These are phyloP conservation scores for Lasioglossum lativentre DNA, from an alignment of 2,888 invertebrate genomes.

Conservation along the genomic window DNA sequence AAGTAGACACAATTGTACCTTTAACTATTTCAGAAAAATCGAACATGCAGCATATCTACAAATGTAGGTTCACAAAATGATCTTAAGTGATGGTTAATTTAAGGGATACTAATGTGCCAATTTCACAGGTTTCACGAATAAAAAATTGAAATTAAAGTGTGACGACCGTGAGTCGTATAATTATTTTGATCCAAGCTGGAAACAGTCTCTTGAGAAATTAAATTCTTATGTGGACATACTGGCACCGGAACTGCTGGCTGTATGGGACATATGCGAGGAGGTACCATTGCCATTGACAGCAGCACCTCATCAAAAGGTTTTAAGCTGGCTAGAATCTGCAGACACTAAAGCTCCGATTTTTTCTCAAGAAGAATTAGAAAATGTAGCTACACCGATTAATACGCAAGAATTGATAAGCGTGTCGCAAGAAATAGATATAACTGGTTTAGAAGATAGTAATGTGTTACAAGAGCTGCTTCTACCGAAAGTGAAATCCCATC, in stretches of 20 bases:
- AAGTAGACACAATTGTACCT: slow-evolving; percentile 70
- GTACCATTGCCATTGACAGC: slow-evolving; percentile 63
- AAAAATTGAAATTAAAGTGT: slow-evolving; percentile 46
- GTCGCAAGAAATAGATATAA: slow-evolving; percentile 72
- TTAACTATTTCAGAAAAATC: slow-evolving; percentile 72
- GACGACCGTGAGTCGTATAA: slow-evolving; percentile 13
- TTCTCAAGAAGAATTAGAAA: slow-evolving; percentile 60
- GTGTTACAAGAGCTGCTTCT: slow-evolving; percentile 70
- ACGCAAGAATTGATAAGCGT: slow-evolving; percentile 77
- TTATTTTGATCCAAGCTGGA: slow-evolving; percentile 71
- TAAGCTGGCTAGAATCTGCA: slow-evolving; percentile 78
- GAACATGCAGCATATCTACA: slow-evolving; percentile 72
- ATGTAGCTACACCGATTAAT: slow-evolving; percentile 62
- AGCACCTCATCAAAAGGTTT: slow-evolving; percentile 79
- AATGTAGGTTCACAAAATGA: slow-evolving; percentile 66
- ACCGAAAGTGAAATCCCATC: slow-evolving; percentile 71
- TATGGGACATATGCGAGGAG: slow-evolving; percentile 81
- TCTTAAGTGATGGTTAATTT: neutral
- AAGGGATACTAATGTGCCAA: neutral
- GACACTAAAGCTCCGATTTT: slow-evolving; percentile 37
- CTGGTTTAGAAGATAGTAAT: slow-evolving; percentile 64
- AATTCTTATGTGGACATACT: slow-evolving; percentile 78
- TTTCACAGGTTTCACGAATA: slow-evolving; percentile 72
- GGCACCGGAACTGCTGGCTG: slow-evolving; percentile 79
- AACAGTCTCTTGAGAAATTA: slow-evolving; percentile 75